Percentiles rank a stretch among this genome's conserved stretches.
phyloP scores from a whole-genome alignment of 2,888 invertebrate species.

The Platerodrilus igneus region DNA sequence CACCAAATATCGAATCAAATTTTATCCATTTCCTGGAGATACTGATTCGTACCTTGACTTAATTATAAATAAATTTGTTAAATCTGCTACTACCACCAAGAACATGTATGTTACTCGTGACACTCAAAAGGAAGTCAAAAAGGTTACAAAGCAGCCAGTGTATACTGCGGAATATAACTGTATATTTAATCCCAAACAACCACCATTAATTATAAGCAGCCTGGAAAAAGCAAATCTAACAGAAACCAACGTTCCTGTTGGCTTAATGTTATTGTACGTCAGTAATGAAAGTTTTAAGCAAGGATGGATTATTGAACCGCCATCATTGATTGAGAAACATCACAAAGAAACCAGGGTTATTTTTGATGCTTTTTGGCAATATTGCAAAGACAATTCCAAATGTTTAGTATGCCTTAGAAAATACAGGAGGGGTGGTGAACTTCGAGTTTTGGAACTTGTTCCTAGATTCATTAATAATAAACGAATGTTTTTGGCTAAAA shows the following conservation, averaged over 20 bases:
- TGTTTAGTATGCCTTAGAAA: conserved; percentile 17
- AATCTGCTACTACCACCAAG: conserved; percentile 2
- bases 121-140: conserved; percentile 19
- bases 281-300: conserved; percentile 4
- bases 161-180: conserved; percentile 4
- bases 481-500: conserved; percentile 13
- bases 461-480: conserved; percentile 17
- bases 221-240: conserved; percentile 9
- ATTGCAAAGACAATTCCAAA: conserved; percentile 11
- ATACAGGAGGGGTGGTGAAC: conserved; percentile 7
- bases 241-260: conserved; percentile 16
- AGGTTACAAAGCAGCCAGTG: background rate
- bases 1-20: conserved; percentile 7
- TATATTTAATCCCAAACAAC: conserved; percentile 5
- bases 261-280: conserved; percentile 15
- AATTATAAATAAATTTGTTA: conserved; percentile 7
- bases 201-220: conserved; percentile 5
- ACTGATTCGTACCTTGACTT: conserved; percentile 13
- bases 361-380: conserved; percentile 19
- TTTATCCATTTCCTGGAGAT: conserved; percentile 17
- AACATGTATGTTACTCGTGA: conserved; percentile 18
- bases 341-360: conserved; percentile 9
- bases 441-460: conserved; percentile 15
- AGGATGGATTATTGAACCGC: conserved; percentile 15
- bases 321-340: conserved; percentile 13